Base-by-base conservation (phyloP, 2,113 vertebrate genomes). In the Pampusana beccarii region DNA sequence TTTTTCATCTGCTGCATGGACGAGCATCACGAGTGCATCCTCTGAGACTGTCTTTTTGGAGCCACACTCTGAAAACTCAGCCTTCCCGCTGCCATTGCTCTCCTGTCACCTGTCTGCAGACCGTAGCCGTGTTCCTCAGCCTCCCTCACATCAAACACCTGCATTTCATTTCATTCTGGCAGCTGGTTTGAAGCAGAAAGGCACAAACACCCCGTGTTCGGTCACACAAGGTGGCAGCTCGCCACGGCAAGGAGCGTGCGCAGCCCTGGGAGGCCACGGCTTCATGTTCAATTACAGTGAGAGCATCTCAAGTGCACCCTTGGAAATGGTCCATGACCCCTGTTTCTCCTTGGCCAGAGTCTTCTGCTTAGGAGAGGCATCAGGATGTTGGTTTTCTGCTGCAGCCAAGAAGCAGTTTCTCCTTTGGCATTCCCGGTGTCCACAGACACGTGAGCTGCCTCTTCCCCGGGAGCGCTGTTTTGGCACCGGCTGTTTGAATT, bases 211-310 rank as follows among this genome's bases (percentile, higher is more conserved):
- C 29, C 40, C 2, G 0, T 42, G 61, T 50, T 86, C 33, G 10
- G 65, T 36, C 53, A 20, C 28, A 13, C 31, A 14, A 40, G 12
- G 20, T n/a, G 53, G 69, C 89, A 80, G 56, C 62, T 33, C 5
- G 2, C 71, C 44, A 10, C 0, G 1, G 78, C 0, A 0, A 62
- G 78, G 36, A 77, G 50, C 0, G 0, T 11, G 18, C 2, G 0
- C 48, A 20, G 58, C 81, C 50, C 62, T 40, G 21, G 36, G 54
- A 82, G 62, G 67, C 66, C 57, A 5, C 70, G 16, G 89, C 78
- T 86, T 83, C 67, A 4, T 4, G 6, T 74, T 88, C 81, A 56
- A 0, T 58, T 60, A 40, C 74, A 78, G 46, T 34, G 71, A 83
- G 75, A 92, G 75, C 74, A 36, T 77, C 88, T 86, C 75, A 17